A percentile compares a stretch with the other conserved stretches of the same genome.
phyloP scores from a whole-genome alignment of 2,113 vertebrate genomes.

The Trichomycterus rosablanca region DNA sequence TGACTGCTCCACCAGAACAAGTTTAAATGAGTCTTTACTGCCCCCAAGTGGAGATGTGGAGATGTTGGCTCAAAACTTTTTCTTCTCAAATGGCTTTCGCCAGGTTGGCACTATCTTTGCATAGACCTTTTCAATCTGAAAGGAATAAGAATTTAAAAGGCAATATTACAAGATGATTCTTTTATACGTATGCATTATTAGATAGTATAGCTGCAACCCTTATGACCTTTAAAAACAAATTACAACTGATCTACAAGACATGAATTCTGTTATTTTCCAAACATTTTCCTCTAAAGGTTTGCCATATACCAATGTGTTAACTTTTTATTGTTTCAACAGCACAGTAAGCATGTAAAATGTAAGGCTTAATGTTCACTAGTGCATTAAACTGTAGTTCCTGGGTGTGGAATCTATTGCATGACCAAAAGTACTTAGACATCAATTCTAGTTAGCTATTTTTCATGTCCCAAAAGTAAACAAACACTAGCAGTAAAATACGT shows the following conservation, averaged over 20 bases:
- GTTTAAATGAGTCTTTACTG: constrained; percentile 12
- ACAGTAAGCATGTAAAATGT: too few species aligned
- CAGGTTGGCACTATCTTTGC: constrained; percentile 61
- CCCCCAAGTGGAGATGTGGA: constrained; percentile 20
- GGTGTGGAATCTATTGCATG: too few species aligned
- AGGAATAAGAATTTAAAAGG: not conserved
- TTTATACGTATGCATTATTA: too few species aligned
- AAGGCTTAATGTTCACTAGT: too few species aligned
- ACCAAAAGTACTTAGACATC: too few species aligned
- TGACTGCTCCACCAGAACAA: not conserved
- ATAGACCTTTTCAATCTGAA: constrained; percentile 53
- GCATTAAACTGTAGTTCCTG: constrained; percentile 29
- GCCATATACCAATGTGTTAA: too few species aligned
- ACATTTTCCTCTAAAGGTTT: not conserved
- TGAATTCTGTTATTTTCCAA: too few species aligned
- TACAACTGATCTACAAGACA: too few species aligned
- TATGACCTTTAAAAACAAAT: not conserved
- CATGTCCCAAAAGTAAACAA: too few species aligned
- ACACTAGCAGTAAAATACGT: too few species aligned
- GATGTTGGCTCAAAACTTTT: constrained; percentile 52
- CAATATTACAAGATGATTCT: too few species aligned
- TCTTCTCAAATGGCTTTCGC: constrained; percentile 62
- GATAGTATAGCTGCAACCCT: not conserved
- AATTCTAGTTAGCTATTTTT: too few species aligned
- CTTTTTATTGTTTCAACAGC: not conserved